Base-by-base conservation (phyloP, 2,888 invertebrate genomes). In the Vesta saturnalis region DNA sequence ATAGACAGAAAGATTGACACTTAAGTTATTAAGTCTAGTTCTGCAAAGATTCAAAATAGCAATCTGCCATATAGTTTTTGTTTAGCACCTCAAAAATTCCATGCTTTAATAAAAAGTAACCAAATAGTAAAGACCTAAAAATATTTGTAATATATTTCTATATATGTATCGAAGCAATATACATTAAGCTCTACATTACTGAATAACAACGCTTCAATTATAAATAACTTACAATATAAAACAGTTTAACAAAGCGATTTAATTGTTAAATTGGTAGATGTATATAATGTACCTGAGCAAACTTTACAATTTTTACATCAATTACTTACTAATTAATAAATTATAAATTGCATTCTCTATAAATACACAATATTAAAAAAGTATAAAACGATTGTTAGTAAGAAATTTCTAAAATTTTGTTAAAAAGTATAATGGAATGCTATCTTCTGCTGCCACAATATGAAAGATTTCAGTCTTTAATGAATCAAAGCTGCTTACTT, bases 71-170 rank as follows among this genome's bases (percentile, higher is more conserved):
- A n/a, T n/a, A n/a, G n/a, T n/a, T n/a, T n/a, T n/a, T n/a, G n/a
- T n/a, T n/a, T 18, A 15, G 23, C 22, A 52, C 46, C 3, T 5
- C 16, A 5, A 19, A 35, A 47, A 21, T 56, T 63, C 63, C 68
- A 68, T 68, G 68, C 68, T 64, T 23, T 55, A 46, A 68, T 68
- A 63, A 68, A 68, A 68, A 68, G 68, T 68, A 68, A 68, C 68
- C 68, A 68, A 60, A 68, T 35, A 23, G 1, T 19, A 57, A 49
- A 49, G 70, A 73, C 63, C 57, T 61, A 47, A 46, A 61, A 72
- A 72, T 71, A 73, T 76, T 77, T 79, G 77, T 76, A 79, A 79
- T 80, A 77, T 52, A 19, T 18, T 3, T 78, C 77, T 79, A 78
- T 79, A 79, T 30, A 39, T n/a, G n/a, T 79, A 75, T 72, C 75